Evolutionary conservation across 2,113 vertebrate species (phyloP), one percentile per base, ranked within the genome.

Genomic region (Pachypanchax playfairii): DNA sequence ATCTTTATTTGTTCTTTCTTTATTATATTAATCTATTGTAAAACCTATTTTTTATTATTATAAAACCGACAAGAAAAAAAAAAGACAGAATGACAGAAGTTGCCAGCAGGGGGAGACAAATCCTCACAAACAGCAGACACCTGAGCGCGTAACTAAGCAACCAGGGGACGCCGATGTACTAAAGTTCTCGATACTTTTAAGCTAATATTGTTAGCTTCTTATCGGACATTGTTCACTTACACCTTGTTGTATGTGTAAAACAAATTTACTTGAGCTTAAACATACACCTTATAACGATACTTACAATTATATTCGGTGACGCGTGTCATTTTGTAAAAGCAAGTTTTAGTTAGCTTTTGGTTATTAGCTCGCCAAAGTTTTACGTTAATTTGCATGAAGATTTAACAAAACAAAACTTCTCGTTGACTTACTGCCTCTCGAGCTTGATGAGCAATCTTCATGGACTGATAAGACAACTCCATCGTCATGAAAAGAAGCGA

Each of bases 391-490:
- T 33, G 22, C 4, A 1, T 14, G 3, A 25, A 29, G 29, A 12
- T 0, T 1, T 4, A 43, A 17, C 2, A 17, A 35, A n/a, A 7
- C 11, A 20, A 9, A 1, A 2, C 2, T 1, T 0, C 4, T 4
- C 0, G 1, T 43, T 15, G 1, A 78, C 94, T 94, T 68, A 96
- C 94, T 68, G 92, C 91, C 58, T 95, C 93, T 46, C 92, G 90
- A 10, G 85, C 92, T 61, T 91, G 91, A 54, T 89, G 78, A 4
- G 91, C 77, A 2, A 85, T 58, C 83, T 87, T 93, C 28, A 95
- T 87, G 0, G 89, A 76, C n/a, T 91, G 90, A 65, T 91, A 95
- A 2, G 89, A 92, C 1, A 94, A 64, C 12, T 95, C 94, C 94
- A 95, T 94, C 36, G 20, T 47, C 2, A 33, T 33, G 3, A 33